Percentiles rank a stretch among this genome's conserved stretches.
Conservation (phyloP, 2,888 invertebrate genomes). For the Mycalesis mineus region DNA sequence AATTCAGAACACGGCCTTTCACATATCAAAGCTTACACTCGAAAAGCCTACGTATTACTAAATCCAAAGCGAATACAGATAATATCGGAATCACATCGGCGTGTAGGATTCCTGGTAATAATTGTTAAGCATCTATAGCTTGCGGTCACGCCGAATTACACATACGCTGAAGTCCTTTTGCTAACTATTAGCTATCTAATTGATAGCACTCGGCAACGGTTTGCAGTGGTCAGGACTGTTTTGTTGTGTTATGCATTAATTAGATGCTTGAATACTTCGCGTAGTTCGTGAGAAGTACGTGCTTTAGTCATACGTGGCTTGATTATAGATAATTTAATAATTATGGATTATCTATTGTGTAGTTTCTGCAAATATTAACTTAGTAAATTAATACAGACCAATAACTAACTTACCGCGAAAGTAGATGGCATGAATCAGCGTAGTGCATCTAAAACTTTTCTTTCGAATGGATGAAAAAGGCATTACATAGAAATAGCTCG, state of each 20-base stretch:
- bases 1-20: no score
- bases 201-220: background rate
- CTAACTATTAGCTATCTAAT: background rate
- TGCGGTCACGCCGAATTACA: background rate
- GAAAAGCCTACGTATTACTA: no score
- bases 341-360: no score
- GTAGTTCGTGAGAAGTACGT: background rate
- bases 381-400: no score
- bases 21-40: no score
- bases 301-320: background rate
- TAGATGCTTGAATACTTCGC: background rate
- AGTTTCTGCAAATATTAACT: no score
- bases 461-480: no score
- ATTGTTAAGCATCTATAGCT: background rate
- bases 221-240: background rate
- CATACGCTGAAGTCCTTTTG: background rate
- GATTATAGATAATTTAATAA: no score
- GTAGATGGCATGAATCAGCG: no score
- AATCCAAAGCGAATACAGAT: background rate
- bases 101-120: background rate
- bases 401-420: no score
- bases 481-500: no score
- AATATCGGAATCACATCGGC: background rate
- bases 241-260: background rate
- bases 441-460: no score